Conservation (phyloP, 2,888 invertebrate species). For the Phlogophora meticulosa region DNA sequence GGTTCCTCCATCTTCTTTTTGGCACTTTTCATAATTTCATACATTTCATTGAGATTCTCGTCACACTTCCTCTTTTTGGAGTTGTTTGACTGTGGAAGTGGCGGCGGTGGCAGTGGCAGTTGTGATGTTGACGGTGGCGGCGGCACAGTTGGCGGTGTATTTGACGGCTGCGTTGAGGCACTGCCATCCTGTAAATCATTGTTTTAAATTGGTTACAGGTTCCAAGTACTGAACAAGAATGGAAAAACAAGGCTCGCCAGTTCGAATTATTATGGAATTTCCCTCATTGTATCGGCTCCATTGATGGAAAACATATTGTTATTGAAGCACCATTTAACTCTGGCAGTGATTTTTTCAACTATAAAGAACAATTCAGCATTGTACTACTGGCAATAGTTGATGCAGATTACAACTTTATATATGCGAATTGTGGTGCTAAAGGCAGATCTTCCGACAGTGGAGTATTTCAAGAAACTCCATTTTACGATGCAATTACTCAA, state of each 20-base stretch:
- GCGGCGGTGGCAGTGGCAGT: constrained; percentile 4
- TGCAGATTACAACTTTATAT: constrained; percentile 58
- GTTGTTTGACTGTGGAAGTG: constrained; percentile 8
- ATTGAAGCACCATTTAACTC: constrained; percentile 43
- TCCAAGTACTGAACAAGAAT: constrained; percentile 41
- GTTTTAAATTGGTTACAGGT: constrained; percentile 14
- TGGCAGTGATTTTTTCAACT: constrained; percentile 39
- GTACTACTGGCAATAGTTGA: constrained; percentile 46
- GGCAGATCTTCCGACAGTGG: constrained; percentile 60
- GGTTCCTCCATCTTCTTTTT: constrained; percentile 38
- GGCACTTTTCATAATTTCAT: constrained; percentile 31
- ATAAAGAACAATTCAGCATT: constrained; percentile 41
- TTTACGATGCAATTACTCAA: constrained; percentile 40
- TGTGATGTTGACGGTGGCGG: constrained; percentile 1
- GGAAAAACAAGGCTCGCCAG: constrained; percentile 41
- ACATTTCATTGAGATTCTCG: constrained; percentile 15
- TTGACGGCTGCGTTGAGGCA: constrained; percentile 6
- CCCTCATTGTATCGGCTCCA: constrained; percentile 45
- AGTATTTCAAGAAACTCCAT: constrained; percentile 46
- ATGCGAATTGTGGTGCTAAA: constrained; percentile 56
- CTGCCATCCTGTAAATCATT: constrained; percentile 10
- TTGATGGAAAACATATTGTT: constrained; percentile 47
- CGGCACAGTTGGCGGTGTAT: constrained; percentile 1
- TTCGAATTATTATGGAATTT: constrained; percentile 47
- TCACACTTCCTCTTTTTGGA: constrained; percentile 5